Evolutionary conservation across 2,888 invertebrate genomes (phyloP).

Genomic region (Mythimna lalbum): DNA sequence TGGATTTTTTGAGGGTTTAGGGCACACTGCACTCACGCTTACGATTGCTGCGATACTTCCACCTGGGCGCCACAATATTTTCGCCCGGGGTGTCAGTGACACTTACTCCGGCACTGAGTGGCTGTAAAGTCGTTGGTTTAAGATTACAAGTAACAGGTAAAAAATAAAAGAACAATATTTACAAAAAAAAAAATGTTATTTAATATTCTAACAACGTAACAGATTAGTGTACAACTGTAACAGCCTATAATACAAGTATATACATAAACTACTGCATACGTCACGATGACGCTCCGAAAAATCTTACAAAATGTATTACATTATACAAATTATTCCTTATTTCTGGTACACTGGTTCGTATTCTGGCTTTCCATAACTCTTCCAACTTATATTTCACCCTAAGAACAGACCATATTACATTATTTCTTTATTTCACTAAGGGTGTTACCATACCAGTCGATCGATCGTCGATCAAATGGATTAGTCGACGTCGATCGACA

Average conservation of each 20-base stretch:
- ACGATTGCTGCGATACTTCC: too few species aligned
- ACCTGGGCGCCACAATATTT: too few species aligned
- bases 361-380: constrained; percentile 22
- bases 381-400: constrained; percentile 32
- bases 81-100: too few species aligned
- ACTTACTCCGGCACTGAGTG: too few species aligned
- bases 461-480: too few species aligned
- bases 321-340: constrained; percentile 45
- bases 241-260: constrained; percentile 63
- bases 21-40: too few species aligned
- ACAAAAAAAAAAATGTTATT: constrained; percentile 24
- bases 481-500: too few species aligned
- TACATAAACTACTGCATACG: constrained; percentile 58
- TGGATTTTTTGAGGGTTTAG: too few species aligned
- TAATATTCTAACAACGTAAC: constrained; percentile 61
- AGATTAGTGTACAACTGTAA: constrained; percentile 59
- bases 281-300: constrained; percentile 40
- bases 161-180: constrained; percentile 41
- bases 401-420: constrained; percentile 34
- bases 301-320: constrained; percentile 34
- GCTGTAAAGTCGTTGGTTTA: too few species aligned
- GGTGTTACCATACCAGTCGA: too few species aligned
- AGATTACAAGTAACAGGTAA: background rate
- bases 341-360: constrained; percentile 36
- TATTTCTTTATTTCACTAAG: background rate